phyloP scores from a whole-genome alignment of 1,140 invertebrate species.

The Pseudomyrmex concolor region DNA sequence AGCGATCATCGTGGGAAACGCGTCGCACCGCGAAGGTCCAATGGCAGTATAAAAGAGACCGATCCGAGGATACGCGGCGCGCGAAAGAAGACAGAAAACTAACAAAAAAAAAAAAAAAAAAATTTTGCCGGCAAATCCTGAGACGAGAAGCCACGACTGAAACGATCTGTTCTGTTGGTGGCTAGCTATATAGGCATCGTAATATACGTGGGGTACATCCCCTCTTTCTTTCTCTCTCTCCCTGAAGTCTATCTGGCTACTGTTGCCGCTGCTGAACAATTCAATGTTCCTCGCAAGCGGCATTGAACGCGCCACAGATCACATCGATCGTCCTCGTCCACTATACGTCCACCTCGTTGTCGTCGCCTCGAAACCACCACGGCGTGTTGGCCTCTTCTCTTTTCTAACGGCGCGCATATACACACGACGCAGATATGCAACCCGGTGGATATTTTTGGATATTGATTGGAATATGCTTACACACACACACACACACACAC shows the following conservation, averaged over 20 bases:
- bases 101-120: not conserved
- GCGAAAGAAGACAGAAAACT: not conserved
- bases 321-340: constrained; percentile 59
- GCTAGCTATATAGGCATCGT: constrained; percentile 75
- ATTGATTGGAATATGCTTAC: constrained; percentile 29
- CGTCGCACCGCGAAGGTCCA: too few species aligned
- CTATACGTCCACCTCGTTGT: not conserved
- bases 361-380: constrained; percentile 14
- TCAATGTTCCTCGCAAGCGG: constrained; percentile 69
- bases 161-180: constrained; percentile 65
- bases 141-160: constrained; percentile 71
- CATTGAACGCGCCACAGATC: constrained; percentile 67
- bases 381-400: constrained; percentile 27
- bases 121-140: constrained; percentile 68
- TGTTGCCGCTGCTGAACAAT: constrained; percentile 61
- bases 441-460: constrained; percentile 45
- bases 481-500: not conserved
- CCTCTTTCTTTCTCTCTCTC: constrained; percentile 55
- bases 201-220: constrained; percentile 49
- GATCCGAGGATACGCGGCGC: not conserved
- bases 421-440: not conserved
- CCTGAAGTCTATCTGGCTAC: constrained; percentile 53
- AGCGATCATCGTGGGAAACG: too few species aligned
- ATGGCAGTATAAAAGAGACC: too few species aligned
- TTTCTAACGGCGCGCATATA: constrained; percentile 9